Conservation (phyloP, 1,140 invertebrate species). For the Nomia melanderi region DNA sequence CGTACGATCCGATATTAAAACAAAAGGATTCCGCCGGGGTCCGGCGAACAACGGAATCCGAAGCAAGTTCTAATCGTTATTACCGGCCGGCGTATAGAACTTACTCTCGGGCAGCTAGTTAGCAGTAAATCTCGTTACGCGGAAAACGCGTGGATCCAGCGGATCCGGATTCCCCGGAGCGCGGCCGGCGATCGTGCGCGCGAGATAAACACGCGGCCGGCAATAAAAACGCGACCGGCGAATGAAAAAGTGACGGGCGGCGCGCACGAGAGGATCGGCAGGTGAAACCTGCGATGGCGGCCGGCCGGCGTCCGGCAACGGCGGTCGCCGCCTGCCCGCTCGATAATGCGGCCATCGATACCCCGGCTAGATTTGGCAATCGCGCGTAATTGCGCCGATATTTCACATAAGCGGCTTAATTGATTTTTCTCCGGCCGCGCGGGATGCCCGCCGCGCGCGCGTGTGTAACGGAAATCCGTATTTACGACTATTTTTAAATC, state of each 20-base stretch:
- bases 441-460: background rate
- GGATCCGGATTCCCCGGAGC: constrained; percentile 41
- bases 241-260: constrained; percentile 57
- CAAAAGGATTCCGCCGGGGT: too few species aligned
- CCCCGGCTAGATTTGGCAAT: constrained; percentile 69
- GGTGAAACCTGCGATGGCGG: constrained; percentile 43
- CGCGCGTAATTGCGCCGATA: constrained; percentile 71
- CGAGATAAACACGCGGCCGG: constrained; percentile 47
- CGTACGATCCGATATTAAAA: too few species aligned
- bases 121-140: background rate
- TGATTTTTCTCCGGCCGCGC: constrained; percentile 63
- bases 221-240: constrained; percentile 35
- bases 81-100: background rate
- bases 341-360: constrained; percentile 70
- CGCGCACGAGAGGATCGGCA: constrained; percentile 46
- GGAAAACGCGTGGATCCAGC: background rate
- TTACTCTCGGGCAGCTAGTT: background rate
- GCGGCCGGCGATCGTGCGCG: constrained; percentile 35
- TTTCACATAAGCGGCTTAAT: constrained; percentile 73
- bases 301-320: too few species aligned
- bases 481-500: constrained; percentile 72
- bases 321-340: constrained; percentile 31
- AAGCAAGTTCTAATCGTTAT: too few species aligned
- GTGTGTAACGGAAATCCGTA: constrained; percentile 15
- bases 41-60: too few species aligned